Conservation (phyloP, 2,888 invertebrate genomes). For the Pandemis cinnamomeana region DNA sequence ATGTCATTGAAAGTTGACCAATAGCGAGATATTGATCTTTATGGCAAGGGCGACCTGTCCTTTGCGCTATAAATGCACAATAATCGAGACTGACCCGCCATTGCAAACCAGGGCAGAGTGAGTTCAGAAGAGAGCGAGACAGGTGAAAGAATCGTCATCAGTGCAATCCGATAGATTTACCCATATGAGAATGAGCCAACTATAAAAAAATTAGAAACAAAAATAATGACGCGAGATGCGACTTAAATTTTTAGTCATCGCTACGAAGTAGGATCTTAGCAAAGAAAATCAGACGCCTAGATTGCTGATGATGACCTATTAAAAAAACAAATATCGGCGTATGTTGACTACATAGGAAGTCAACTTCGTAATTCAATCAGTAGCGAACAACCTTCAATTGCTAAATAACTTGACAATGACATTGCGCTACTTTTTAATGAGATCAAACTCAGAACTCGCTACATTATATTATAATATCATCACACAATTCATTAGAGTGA, state of each 20-base stretch:
- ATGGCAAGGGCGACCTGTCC: constrained; percentile 37
- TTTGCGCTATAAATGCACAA: constrained; percentile 32
- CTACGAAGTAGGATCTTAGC: background rate
- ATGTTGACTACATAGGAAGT: background rate
- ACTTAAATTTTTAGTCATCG: background rate
- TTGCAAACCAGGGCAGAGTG: constrained; percentile 19
- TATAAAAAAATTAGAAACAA: background rate
- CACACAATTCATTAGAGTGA: constrained; percentile 11
- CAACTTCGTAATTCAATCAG: constrained; percentile 13
- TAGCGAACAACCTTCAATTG: constrained; percentile 30
- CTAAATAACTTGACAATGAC: constrained; percentile 39
- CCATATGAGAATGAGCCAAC: background rate
- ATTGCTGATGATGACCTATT: background rate
- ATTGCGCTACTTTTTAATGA: constrained; percentile 39
- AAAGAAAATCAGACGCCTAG: background rate
- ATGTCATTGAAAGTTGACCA: constrained; percentile 69
- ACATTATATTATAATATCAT: constrained; percentile 8
- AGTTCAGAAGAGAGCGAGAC: background rate
- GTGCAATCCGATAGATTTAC: constrained; percentile 1
- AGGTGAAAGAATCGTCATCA: constrained; percentile 12
- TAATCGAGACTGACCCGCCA: constrained; percentile 19
- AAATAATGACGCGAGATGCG: background rate
- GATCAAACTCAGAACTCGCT: constrained; percentile 30
- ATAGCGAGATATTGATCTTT: constrained; percentile 38
- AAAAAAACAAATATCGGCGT: background rate